A percentile compares a stretch with the other conserved stretches of the same genome.
Conservation (phyloP, 2,888 invertebrate species). For the Girardia tigrina region DNA sequence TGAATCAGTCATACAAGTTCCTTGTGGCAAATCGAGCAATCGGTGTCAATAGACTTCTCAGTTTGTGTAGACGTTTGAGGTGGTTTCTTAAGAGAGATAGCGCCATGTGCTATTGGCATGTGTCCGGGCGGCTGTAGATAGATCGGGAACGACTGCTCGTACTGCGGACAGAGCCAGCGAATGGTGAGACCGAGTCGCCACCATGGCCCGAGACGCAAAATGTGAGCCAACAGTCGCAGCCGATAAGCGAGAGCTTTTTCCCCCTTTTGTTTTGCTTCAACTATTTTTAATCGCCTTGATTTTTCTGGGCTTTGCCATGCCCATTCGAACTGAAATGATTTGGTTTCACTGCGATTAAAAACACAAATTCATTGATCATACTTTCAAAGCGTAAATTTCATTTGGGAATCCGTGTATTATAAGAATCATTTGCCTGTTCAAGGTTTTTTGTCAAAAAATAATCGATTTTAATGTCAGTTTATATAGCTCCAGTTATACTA, state of each 20-base stretch:
- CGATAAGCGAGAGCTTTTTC: slow-evolving; percentile 65
- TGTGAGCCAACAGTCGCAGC: slow-evolving; percentile 57
- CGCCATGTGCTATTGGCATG: slow-evolving; percentile 66
- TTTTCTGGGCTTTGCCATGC: slow-evolving; percentile 85
- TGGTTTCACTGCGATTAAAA: too few relatives aligned
- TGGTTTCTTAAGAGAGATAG: slow-evolving; percentile 51
- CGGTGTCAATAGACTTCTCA: too few relatives aligned
- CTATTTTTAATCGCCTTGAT: slow-evolving; percentile 64
- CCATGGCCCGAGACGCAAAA: slow-evolving; percentile 63
- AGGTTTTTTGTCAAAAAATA: too few relatives aligned
- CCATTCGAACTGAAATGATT: slow-evolving; percentile 86
- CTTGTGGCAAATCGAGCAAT: too few relatives aligned
- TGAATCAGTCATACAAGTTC: too few relatives aligned
- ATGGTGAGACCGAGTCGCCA: slow-evolving; percentile 67
- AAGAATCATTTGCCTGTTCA: slow-evolving; percentile 73
- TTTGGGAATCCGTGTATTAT: slow-evolving; percentile 90
- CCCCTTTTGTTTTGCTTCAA: slow-evolving; percentile 58
- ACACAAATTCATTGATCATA: slow-evolving; percentile 46
- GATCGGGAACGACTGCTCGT: slow-evolving; percentile 48
- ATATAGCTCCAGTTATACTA: too few relatives aligned
- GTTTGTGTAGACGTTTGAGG: not conserved
- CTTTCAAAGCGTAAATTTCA: slow-evolving; percentile 71
- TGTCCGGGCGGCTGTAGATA: slow-evolving; percentile 60
- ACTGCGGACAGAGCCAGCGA: slow-evolving; percentile 64
- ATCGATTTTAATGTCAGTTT: too few relatives aligned